Base-by-base conservation (phyloP, 2,888 invertebrate species). In the Drosophila fulvimacula region DNA sequence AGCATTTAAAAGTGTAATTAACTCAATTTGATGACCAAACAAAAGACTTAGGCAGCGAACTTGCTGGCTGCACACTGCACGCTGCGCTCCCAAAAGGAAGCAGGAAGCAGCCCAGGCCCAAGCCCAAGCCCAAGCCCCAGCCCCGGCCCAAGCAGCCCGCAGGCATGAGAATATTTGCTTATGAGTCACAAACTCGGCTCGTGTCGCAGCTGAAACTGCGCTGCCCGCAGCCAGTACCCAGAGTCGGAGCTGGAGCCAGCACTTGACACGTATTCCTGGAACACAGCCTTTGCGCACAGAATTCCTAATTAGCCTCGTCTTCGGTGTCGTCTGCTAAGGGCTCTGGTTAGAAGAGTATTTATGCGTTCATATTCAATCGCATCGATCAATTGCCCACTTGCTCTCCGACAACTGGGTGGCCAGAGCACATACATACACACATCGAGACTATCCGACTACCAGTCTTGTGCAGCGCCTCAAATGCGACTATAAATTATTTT, bases 11-110 rank as follows among this genome's bases (percentile, higher is more conserved):
- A 82, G 82, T 73, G 89, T 85, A 85, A 85, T 85, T 85, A 89
- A 89, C 86, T 73, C 83, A 82, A 85, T 85, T 89, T 82, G 85
- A 73, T 11, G 34, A 30, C 36, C 39, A 51, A 75, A 90, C 81
- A 79, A 85, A 91, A 91, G 91, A 90, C 87, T 90, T 73, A 76
- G 86, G 76, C 72, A 83, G 77, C 89, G 63, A 91, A 90, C 90
- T 81, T 74, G 73, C 21, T 51, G 57, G 46, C 34, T 53, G 48
- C 51, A 56, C 55, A 34, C 41, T 44, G 58, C 51, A 56, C 55
- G 38, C 41, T 44, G 58, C 46, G 52, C 48, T 52, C 55, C 41
- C 48, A 53, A 82, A 88, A 88, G 85, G 85, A 86, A 86, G 85
- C 85, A 86, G 85, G 85, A 86, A 86, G 75, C 52, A 38, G 41